Conservation (phyloP, 2,888 invertebrate genomes). For the Eulithis prunata region DNA sequence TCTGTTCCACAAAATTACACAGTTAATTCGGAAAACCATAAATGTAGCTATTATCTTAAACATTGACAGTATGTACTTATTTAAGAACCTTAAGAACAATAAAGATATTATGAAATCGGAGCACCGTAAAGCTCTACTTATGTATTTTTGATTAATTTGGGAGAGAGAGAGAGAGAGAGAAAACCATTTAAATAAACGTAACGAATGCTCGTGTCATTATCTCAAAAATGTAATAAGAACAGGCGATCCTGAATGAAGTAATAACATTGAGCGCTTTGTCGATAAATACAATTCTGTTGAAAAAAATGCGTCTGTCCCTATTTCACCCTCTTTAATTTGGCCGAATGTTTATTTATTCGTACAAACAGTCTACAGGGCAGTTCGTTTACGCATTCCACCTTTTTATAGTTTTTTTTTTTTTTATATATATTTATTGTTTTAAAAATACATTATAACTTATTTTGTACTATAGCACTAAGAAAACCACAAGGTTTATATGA, state of each 20-base stretch:
- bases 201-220: slow-evolving; percentile 34
- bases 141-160: slow-evolving; percentile 8
- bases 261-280: slow-evolving; percentile 47
- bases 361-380: slow-evolving; percentile 65
- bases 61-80: background rate
- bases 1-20: slow-evolving; percentile 10
- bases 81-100: background rate
- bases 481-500: too few species aligned
- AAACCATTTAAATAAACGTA: slow-evolving; percentile 1
- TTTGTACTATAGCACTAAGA: too few species aligned
- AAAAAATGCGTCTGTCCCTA: slow-evolving; percentile 50
- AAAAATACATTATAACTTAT: too few species aligned
- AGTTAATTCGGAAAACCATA: slow-evolving; percentile 7
- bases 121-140: background rate
- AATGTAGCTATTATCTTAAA: background rate
- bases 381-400: slow-evolving; percentile 69
- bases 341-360: slow-evolving; percentile 74
- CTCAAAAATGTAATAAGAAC: slow-evolving; percentile 38
- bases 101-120: background rate
- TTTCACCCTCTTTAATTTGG: slow-evolving; percentile 71
- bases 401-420: too few species aligned
- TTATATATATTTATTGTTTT: too few species aligned
- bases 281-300: slow-evolving; percentile 54
- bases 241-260: slow-evolving; percentile 47
- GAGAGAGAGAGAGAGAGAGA: background rate